Evolutionary conservation across 2,113 vertebrate species (phyloP), one percentile per base, ranked within the genome.

Genomic region (Oriolus oriolus): DNA sequence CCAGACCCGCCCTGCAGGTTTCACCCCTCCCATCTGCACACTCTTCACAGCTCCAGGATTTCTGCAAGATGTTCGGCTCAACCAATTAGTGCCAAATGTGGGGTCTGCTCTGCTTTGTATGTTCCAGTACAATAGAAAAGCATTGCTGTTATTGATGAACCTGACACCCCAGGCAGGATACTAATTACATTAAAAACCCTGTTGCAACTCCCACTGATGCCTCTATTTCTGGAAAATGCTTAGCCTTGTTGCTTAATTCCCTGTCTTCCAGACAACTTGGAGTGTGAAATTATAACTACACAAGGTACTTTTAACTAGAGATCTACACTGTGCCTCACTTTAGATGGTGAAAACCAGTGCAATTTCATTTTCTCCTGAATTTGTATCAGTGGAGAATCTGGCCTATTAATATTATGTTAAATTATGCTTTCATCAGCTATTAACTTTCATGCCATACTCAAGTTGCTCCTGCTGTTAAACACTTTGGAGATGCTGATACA

Each of bases 141-240:
- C 57, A 76, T 45, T 91, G 65, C 65, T 69, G 66, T 37, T 87
- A 45, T 42, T 89, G 94, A 83, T 69, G 89, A 60, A 61, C 45
- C 87, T 87, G 77, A 87, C 91, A 96, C 57, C 73, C 44, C 74
- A 59, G 73, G 80, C 80, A 92, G 89, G 84, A 79, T 42, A 85
- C 89, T 77, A 96, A 95, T 96, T 91, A 93, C 5, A 6, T 61
- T 83, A 68, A 91, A 91, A 95, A 83, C 65, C 87, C 63, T 91
- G 54, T 52, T 91, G 63, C 93, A 90, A 2, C 91, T 95, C 95
- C 87, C 90, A 96, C 95, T 88, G 87, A 47, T 86, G 79, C 60
- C 53, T 91, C 95, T 96, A 92, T 96, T 96, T 96, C 93, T 95
- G 92, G 90, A 91, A 88, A 91, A 93, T 70, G 75, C 90, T 97